Base-by-base conservation (phyloP, 1,140 invertebrate genomes). In the Hormaphis cornu region DNA sequence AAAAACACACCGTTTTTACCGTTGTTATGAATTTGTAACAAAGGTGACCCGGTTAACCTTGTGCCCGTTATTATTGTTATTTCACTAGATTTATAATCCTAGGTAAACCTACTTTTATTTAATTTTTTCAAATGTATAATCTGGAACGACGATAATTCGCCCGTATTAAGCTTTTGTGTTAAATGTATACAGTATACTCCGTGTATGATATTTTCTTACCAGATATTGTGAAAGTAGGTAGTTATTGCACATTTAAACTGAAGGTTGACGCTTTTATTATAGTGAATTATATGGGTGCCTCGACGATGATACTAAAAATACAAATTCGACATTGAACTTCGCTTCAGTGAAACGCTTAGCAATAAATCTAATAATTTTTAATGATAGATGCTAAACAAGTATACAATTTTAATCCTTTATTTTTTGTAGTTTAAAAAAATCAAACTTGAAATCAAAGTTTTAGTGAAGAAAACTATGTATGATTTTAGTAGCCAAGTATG, bases 1-100 rank as follows among this genome's bases (percentile, higher is more conserved):
- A n/a, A n/a, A n/a, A n/a, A 26, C 14, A 50, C 22, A 12, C 14
- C 16, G 22, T 14, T 26, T 3, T 22, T 26, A 50, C n/a, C 4
- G 24, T 28, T n/a, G 1, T 24, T 24, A 18, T 54, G 28, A n/a
- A n/a, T n/a, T n/a, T n/a, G n/a, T n/a, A n/a, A n/a, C n/a, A 33
- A 20, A 54, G 52, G 52, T 54, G 52, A 54, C 52, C 52, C 28
- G n/a, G 28, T 54, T 54, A 53, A 54, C 52, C 52, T 54, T 54
- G 28, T 54, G 9, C 26, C 9, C 10, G 18, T 54, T 54, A 33
- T 33, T 18, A 33, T 53, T 30, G n/a, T n/a, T 28, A 2, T 18
- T 53, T 53, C 30, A 18, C 8, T n/a, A 52, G 24, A 16, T 50
- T 20, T 16, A 28, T 7, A 26, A 8, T 5, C 48, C 6, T 8